Evolutionary conservation across 2,888 invertebrate genomes (phyloP), one percentile per base, ranked within the genome.

Genomic region (Drosophila eohydei): DNA sequence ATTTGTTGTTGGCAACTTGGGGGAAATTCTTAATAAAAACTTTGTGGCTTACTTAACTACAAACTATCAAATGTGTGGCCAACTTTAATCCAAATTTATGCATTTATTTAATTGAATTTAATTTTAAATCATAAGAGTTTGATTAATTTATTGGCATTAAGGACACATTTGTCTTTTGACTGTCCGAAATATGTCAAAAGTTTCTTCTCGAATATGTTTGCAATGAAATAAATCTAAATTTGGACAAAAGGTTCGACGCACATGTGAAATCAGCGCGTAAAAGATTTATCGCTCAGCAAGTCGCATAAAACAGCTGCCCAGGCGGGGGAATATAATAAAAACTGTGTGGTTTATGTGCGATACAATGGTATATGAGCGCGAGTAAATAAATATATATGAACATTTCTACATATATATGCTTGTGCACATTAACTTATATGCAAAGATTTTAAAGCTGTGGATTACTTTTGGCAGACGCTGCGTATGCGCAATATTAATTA

Each of bases 151-250:
- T 88, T 71, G 74, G 73, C 61, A 80, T 80, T 80, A 77, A 88
- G 73, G 56, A 40, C 41, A 30, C 68, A 87, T 89, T 84, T 87
- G 71, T 84, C 74, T 79, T 74, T 30, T 21, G 67, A 36, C 56
- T 76, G 79, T 68, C 78, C 55, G 73, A 89, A 89, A 85, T 71
- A 73, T 88, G 84, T 89, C 84, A 84, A 71, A 84, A 88, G 59
- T 78, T 83, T 70, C 44, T 48, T 30, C 71, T 63, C 59, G 68
- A 80, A 76, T 69, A 72, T 51, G 67, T 71, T 66, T 58, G 65
- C 72, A 50, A 41, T 56, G 59, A 81, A 74, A 84, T 89, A 89
- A 89, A 84, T 84, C 89, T 89, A 74, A 82, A 89, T 83, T 77
- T 40, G 34, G 36, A 44, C 38, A 54, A 61, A 59, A 71, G 71